phyloP scores from a whole-genome alignment of 1,140 invertebrate species.

The Alviniconcha marisindica region DNA sequence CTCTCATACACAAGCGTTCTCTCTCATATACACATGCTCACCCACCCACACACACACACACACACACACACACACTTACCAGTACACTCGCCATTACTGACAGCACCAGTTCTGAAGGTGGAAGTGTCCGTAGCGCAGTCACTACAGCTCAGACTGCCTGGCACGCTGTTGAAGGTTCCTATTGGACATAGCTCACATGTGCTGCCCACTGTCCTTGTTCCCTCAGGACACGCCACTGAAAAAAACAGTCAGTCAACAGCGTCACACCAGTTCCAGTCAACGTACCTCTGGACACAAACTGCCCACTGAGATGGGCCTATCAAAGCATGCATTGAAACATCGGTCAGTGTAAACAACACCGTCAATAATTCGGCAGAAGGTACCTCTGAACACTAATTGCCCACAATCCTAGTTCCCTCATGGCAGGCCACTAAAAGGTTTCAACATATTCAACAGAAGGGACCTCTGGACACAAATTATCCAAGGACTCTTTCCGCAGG shows the following conservation, averaged over 20 bases:
- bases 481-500: too few relatives aligned
- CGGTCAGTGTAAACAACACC: too few relatives aligned
- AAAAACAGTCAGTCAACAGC: neutral
- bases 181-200: slow-evolving; percentile 8
- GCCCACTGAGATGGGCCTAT: too few relatives aligned
- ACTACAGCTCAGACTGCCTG: neutral
- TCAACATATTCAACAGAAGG: too few relatives aligned
- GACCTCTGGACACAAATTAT: too few relatives aligned
- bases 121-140: neutral
- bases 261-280: too few relatives aligned
- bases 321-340: too few relatives aligned
- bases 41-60: neutral
- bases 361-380: too few relatives aligned
- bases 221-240: slow-evolving; percentile 19
- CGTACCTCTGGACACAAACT: too few relatives aligned
- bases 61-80: slow-evolving; percentile 6
- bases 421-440: too few relatives aligned
- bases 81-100: slow-evolving; percentile 11
- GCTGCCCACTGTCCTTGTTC: neutral
- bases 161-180: neutral
- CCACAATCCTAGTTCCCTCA: too few relatives aligned
- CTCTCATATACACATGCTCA: neutral
- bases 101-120: slow-evolving; percentile 4
- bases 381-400: too few relatives aligned
- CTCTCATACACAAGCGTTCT: neutral